Conservation (phyloP, 2,113 vertebrate genomes). For the Rhynchomys soricoides region DNA sequence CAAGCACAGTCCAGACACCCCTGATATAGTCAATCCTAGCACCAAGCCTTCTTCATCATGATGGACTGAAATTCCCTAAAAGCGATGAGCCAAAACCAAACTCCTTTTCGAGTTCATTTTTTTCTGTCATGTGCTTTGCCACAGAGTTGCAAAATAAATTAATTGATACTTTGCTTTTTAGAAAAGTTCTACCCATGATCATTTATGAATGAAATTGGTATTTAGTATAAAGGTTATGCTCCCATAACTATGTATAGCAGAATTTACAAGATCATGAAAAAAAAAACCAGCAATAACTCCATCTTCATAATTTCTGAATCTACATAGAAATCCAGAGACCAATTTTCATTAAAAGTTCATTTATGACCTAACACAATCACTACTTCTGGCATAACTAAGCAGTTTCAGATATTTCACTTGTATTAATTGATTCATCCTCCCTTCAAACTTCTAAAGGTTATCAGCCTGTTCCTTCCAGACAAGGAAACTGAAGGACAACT, state of each 20-base stretch:
- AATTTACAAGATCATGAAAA: background rate
- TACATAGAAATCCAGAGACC: background rate
- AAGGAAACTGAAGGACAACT: background rate
- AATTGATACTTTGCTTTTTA: background rate
- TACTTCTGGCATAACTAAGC: background rate
- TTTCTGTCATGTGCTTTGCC: background rate
- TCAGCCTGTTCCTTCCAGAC: background rate
- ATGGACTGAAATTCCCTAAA: background rate
- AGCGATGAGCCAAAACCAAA: background rate
- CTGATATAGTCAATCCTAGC: background rate
- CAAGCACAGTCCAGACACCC: background rate
- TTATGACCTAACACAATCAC: background rate
- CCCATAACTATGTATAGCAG: background rate
- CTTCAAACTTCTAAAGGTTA: background rate
- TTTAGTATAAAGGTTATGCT: background rate
- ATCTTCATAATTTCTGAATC: background rate
- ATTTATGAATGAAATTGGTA: background rate
- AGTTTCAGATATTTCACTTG: background rate
- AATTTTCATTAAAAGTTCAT: conserved; percentile 12
- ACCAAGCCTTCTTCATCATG: no score
- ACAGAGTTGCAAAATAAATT: background rate
- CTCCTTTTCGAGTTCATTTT: background rate
- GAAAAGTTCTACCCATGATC: background rate
- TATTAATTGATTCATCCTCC: background rate
- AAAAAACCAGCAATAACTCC: background rate